Percentiles rank a stretch among this genome's conserved stretches.
phyloP scores from a whole-genome alignment of 1,140 invertebrate species.

The Goniozus legneri region DNA sequence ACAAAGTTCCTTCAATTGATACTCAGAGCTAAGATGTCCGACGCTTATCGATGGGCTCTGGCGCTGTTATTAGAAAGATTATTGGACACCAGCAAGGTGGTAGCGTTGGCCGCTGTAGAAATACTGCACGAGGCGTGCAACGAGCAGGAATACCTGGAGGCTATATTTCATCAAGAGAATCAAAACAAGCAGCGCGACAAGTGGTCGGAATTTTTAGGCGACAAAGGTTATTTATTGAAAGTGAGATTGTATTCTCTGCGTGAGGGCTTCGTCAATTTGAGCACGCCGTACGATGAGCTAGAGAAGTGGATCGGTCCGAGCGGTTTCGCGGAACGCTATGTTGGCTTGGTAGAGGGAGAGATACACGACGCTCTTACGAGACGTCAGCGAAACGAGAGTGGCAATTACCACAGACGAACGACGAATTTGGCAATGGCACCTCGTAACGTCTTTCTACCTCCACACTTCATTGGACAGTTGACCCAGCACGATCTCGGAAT shows the following conservation, averaged over 20 bases:
- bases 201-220: slow-evolving; percentile 70
- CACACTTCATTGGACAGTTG: slow-evolving; percentile 87
- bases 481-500: slow-evolving; percentile 74
- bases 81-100: slow-evolving; percentile 71
- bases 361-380: slow-evolving; percentile 84
- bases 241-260: slow-evolving; percentile 77
- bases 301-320: slow-evolving; percentile 47
- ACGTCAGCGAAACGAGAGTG: slow-evolving; percentile 77
- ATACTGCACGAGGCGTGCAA: slow-evolving; percentile 91
- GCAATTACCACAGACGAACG: slow-evolving; percentile 67
- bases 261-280: slow-evolving; percentile 60
- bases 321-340: slow-evolving; percentile 65
- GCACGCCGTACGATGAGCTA: slow-evolving; percentile 42
- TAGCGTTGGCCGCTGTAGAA: slow-evolving; percentile 74
- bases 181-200: slow-evolving; percentile 33
- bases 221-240: slow-evolving; percentile 78
- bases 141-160: slow-evolving; percentile 78
- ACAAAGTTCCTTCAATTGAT: slow-evolving; percentile 86
- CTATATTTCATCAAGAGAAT: slow-evolving; percentile 54
- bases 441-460: slow-evolving; percentile 68
- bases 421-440: slow-evolving; percentile 41
- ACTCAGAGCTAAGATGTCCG: slow-evolving; percentile 65
- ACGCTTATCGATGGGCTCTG: slow-evolving; percentile 70
- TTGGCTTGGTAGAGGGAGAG: slow-evolving; percentile 81
- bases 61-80: slow-evolving; percentile 77